Evolutionary conservation across 2,113 vertebrate genomes (phyloP).

Genomic region (Rhinoptilus africanus): DNA sequence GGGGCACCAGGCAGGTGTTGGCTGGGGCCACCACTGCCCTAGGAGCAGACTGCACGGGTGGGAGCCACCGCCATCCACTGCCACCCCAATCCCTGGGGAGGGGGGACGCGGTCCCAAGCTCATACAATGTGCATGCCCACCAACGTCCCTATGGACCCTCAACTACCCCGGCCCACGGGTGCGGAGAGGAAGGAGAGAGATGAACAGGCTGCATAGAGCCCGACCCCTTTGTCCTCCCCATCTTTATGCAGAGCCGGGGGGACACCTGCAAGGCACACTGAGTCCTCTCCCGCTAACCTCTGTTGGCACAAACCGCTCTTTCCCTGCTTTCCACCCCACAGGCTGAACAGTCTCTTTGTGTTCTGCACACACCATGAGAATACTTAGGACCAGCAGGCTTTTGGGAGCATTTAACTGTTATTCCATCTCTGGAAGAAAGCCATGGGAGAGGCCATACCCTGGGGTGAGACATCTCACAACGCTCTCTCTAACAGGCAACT

Average conservation of each 20-base stretch:
- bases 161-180: not conserved
- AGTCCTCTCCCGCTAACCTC: not conserved
- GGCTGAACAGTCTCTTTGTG: not conserved
- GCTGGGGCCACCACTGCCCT: not conserved
- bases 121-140: fast-evolving
- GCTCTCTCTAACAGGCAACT: not conserved
- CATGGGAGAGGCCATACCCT: not conserved
- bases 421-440: not conserved
- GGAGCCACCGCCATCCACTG: not conserved
- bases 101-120: fast-evolving
- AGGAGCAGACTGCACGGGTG: fast-evolving
- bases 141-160: fast-evolving
- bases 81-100: not conserved
- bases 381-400: not conserved
- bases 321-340: not conserved
- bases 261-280: not conserved
- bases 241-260: too few species aligned
- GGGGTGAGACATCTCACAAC: not conserved
- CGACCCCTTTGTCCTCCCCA: not conserved
- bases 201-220: fast-evolving
- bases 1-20: not conserved
- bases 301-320: not conserved
- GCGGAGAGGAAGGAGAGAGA: not conserved
- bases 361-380: not conserved
- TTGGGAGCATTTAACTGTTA: not conserved